Percentiles rank a stretch among this genome's conserved stretches.
Conservation (phyloP, 2,113 vertebrate species). For the Arothron firmamentum region DNA sequence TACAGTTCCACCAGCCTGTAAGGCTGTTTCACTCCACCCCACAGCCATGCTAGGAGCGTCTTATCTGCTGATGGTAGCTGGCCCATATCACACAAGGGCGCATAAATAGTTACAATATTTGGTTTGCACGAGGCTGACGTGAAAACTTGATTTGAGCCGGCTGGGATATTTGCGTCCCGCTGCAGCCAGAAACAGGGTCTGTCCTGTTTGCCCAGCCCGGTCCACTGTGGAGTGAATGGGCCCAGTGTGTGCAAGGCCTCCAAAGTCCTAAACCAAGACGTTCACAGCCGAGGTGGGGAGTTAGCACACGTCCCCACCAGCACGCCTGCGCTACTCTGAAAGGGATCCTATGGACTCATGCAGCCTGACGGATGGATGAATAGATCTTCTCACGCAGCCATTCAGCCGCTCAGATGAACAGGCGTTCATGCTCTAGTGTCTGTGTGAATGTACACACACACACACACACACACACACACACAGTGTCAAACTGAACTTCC, state of each 20-base stretch:
- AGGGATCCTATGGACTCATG: neutral
- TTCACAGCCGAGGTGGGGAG: neutral
- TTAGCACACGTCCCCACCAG: neutral
- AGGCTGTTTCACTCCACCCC: too few relatives aligned
- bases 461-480: too few relatives aligned
- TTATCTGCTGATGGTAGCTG: slow-evolving; percentile 16
- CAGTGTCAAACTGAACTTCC: neutral
- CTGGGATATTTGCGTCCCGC: slow-evolving; percentile 38
- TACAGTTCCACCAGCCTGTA: too few relatives aligned
- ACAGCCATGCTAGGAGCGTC: slow-evolving; percentile 1
- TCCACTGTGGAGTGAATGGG: slow-evolving; percentile 27
- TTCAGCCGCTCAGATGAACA: neutral
- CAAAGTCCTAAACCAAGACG: neutral
- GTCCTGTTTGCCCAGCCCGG: slow-evolving; percentile 25
- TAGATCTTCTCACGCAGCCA: neutral
- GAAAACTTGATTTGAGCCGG: slow-evolving; percentile 39
- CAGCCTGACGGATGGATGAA: neutral
- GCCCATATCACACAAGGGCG: slow-evolving; percentile 15
- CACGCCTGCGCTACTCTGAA: neutral
- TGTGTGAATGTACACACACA: neutral
- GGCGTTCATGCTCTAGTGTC: too few relatives aligned
- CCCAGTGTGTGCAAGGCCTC: slow-evolving; percentile 12
- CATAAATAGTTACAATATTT: slow-evolving; percentile 25
- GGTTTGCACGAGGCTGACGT: slow-evolving; percentile 14
- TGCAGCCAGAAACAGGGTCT: slow-evolving; percentile 37